Base-by-base conservation (phyloP, 2,888 invertebrate species). In the Aphidoletes aphidimyza region DNA sequence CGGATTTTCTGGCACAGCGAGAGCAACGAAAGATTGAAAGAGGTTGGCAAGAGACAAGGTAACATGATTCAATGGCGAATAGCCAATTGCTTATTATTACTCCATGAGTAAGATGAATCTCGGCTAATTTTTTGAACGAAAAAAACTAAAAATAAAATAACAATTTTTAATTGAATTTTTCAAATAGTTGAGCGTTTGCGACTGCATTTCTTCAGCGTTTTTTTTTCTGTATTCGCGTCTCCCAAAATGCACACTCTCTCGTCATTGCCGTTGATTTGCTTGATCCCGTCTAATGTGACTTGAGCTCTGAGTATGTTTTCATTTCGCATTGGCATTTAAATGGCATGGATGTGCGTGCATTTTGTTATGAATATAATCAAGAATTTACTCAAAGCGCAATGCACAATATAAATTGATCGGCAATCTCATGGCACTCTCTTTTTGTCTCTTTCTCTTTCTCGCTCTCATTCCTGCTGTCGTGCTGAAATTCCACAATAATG, bases 241-340 rank as follows among this genome's bases (percentile, higher is more conserved):
- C n/a, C n/a, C n/a, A n/a, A n/a, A n/a, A n/a, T n/a, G n/a, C n/a
- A n/a, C n/a, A n/a, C n/a, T n/a, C n/a, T n/a, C n/a, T n/a, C n/a
- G n/a, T n/a, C n/a, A n/a, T n/a, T n/a, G n/a, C n/a, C n/a, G n/a
- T n/a, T n/a, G n/a, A n/a, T n/a, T n/a, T n/a, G n/a, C n/a, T n/a
- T n/a, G n/a, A n/a, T 22, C 22, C 6, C n/a, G 54, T 54, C 54
- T 54, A n/a, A n/a, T n/a, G n/a, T n/a, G n/a, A n/a, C n/a, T n/a
- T n/a, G n/a, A n/a, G n/a, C n/a, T n/a, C n/a, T n/a, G n/a, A n/a
- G n/a, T n/a, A n/a, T 69, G 30, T 34, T 69, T 69, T n/a, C 11
- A n/a, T 22, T 69, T 69, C n/a, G 69, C 34, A 69, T 30, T 69
- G 69, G 69, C 69, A 69, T 69, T 69, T 69, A 69, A 69, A 69